Percentiles rank a stretch among this genome's conserved stretches.
phyloP scores from a whole-genome alignment of 2,113 vertebrate species.

The Anser brachyrhynchus region DNA sequence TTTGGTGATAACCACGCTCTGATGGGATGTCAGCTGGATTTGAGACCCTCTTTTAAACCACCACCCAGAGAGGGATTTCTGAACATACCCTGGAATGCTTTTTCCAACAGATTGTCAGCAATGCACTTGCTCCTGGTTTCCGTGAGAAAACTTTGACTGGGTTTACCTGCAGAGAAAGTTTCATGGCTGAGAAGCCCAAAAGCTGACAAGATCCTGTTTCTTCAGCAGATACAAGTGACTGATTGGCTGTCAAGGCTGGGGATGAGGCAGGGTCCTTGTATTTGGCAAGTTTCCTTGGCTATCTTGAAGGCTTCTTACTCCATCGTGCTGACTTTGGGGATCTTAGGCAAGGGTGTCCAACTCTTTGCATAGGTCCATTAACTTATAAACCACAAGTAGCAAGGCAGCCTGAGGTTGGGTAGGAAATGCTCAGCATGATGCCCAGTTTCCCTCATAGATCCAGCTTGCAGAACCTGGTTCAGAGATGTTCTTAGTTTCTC shows the following conservation, averaged over 20 bases:
- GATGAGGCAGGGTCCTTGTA: background rate
- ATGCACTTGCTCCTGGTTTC: background rate
- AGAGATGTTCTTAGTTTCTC: too few species aligned
- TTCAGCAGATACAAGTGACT: background rate
- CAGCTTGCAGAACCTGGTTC: too few species aligned
- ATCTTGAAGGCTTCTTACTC: background rate
- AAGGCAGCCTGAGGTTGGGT: too few species aligned
- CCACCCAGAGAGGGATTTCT: background rate
- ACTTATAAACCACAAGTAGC: accelerated
- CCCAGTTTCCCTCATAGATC: too few species aligned
- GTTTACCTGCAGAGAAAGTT: background rate
- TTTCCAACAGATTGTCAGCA: background rate
- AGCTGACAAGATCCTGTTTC: background rate
- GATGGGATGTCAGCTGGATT: background rate
- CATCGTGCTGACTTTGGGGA: background rate
- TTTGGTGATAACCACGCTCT: background rate
- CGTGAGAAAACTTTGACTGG: background rate
- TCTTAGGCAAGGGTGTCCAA: background rate
- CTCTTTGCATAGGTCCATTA: background rate
- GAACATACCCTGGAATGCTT: background rate
- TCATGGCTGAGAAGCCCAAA: background rate
- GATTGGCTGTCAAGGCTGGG: background rate
- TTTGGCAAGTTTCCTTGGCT: background rate
- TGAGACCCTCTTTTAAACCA: background rate
- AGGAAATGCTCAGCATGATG: too few species aligned